Conservation (phyloP, 2,888 invertebrate genomes). For the Pharmacophagus antenor region DNA sequence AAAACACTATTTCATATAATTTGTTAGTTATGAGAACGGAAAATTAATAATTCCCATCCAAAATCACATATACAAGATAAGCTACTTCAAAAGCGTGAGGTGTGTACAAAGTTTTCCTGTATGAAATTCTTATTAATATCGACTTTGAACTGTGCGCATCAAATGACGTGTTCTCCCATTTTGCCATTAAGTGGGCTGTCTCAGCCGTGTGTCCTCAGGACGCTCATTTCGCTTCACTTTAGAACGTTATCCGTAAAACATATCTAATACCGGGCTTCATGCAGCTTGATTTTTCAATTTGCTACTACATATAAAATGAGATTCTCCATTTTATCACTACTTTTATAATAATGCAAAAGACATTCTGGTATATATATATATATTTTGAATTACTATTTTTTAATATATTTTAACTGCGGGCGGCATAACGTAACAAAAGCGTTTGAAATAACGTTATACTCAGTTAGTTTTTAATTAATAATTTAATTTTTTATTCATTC, state of each 20-base stretch:
- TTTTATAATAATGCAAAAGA: no score
- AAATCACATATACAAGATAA: no score
- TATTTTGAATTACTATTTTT: neutral
- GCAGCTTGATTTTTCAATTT: neutral
- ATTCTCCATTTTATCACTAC: neutral
- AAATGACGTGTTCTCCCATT: conserved; percentile 6
- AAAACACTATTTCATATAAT: no score
- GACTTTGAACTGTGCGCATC: neutral
- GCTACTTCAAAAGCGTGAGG: no score
- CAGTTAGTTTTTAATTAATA: neutral
- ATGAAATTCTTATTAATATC: conserved; percentile 6
- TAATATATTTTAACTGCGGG: no score
- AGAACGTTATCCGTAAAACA: conserved; percentile 14
- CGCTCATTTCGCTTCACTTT: conserved; percentile 4
- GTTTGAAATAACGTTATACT: neutral
- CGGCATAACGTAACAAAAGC: neutral
- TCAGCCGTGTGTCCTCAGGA: neutral
- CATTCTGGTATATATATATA: no score
- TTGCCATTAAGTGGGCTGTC: conserved; percentile 18
- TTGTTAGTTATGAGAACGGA: neutral
- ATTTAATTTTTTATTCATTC: neutral
- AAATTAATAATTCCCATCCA: neutral
- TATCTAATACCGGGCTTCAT: neutral
- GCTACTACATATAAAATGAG: neutral
- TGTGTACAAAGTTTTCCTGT: neutral